These are phyloP conservation scores for Ladona fulva DNA, from an alignment of 1,140 invertebrate species.

Conservation along the genomic window DNA sequence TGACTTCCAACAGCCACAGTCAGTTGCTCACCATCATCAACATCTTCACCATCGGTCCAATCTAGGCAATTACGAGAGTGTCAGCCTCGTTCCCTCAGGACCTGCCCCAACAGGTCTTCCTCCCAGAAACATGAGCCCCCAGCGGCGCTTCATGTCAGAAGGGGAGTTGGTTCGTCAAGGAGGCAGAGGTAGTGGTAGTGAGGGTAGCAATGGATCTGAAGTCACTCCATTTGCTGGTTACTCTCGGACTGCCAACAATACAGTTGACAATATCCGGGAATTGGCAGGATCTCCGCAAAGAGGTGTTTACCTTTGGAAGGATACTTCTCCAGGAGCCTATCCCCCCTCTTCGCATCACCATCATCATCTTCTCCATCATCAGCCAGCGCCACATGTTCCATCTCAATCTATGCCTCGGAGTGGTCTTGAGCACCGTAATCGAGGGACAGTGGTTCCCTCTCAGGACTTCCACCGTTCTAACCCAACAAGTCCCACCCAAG, in stretches of 20 bases:
- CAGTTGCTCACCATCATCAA: background rate
- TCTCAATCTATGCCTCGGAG: slow-evolving; percentile 27
- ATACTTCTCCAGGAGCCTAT: slow-evolving; percentile 48
- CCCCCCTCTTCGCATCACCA: slow-evolving; percentile 19
- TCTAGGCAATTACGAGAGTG: slow-evolving; percentile 25
- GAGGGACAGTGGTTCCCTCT: background rate
- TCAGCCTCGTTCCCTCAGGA: slow-evolving; percentile 30
- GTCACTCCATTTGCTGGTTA: slow-evolving; percentile 44
- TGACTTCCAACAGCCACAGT: slow-evolving; percentile 33
- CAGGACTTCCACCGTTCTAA: slow-evolving; percentile 54
- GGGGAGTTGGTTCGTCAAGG: slow-evolving; percentile 69
- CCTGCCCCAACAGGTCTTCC: slow-evolving; percentile 19
- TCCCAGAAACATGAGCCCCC: slow-evolving; percentile 49
- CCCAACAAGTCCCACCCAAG: slow-evolving; percentile 65
- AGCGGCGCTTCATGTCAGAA: slow-evolving; percentile 75
- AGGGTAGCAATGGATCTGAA: background rate
- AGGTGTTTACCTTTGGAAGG: slow-evolving; percentile 76
- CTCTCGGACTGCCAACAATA: slow-evolving; percentile 46
- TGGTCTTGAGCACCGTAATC: slow-evolving; percentile 25
- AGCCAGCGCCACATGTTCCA: slow-evolving; percentile 30
- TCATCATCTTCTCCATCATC: slow-evolving; percentile 31
- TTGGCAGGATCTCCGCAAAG: slow-evolving; percentile 74
- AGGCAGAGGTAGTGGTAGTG: slow-evolving; percentile 28
- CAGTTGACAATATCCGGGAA: slow-evolving; percentile 56
- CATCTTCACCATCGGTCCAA: slow-evolving; percentile 23